Conservation (phyloP, 2,797 vertebrate genomes). For the Mastacembelus armatus region DNA sequence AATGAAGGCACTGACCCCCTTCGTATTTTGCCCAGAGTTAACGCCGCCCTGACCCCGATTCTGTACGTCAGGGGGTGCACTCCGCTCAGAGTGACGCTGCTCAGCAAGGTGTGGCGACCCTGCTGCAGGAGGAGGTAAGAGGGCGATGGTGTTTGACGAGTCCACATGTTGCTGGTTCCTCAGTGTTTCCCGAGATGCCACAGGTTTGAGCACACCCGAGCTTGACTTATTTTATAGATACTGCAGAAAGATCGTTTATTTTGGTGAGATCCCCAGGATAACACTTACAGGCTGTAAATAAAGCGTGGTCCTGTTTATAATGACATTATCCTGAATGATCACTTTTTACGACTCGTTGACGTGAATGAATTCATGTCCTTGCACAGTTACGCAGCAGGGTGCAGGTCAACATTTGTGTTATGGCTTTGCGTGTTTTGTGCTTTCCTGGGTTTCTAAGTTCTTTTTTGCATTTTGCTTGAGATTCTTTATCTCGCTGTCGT, state of each 20-base stretch:
- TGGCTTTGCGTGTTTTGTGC: not conserved
- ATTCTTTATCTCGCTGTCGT: not conserved
- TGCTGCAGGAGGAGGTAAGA: conserved; percentile 53
- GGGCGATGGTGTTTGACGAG: not conserved
- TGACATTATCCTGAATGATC: no score
- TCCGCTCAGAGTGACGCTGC: conserved; percentile 69
- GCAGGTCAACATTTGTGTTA: no score
- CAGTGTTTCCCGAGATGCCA: not conserved
- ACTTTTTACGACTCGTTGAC: not conserved
- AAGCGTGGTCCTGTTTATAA: no score
- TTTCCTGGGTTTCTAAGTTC: not conserved
- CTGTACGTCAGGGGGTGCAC: conserved; percentile 82
- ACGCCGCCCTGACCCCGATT: conserved; percentile 80
- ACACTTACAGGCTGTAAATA: no score
- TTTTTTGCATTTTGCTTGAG: not conserved
- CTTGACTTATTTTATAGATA: no score
- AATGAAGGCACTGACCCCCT: conserved; percentile 84
- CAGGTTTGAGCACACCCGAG: no score
- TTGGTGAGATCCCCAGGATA: no score
- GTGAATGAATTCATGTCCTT: not conserved
- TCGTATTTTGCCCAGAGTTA: conserved; percentile 80
- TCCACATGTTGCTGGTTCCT: no score
- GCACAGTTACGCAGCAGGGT: no score
- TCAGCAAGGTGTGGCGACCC: conserved; percentile 73
- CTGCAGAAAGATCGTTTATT: no score